These are phyloP conservation scores for Plutomurus gul DNA, from an alignment of 1,140 invertebrate species.

Conservation along the genomic window DNA sequence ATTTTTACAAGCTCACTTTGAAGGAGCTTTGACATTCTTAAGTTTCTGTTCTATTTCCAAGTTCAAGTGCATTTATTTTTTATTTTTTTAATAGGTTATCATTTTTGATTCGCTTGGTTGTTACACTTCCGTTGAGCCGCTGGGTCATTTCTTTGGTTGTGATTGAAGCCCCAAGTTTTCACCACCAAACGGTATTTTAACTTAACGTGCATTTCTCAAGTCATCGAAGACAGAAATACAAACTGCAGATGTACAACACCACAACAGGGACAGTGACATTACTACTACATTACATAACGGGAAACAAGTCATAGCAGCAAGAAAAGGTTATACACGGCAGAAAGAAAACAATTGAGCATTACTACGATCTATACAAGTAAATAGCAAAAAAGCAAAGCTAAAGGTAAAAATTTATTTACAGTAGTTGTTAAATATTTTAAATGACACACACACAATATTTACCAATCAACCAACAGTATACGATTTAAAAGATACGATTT, in stretches of 20 bases:
- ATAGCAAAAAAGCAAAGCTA: not conserved
- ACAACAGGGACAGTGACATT: constrained; percentile 31
- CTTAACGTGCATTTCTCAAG: not conserved
- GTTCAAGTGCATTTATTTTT: no score
- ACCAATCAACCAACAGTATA: constrained; percentile 49
- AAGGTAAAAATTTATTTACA: not conserved
- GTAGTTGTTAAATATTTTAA: constrained; percentile 3
- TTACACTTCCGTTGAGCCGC: not conserved
- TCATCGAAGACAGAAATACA: not conserved
- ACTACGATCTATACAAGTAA: not conserved
- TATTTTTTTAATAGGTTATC: constrained; percentile 16
- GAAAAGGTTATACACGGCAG: not conserved
- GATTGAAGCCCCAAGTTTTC: not conserved
- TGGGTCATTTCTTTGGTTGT: not conserved
- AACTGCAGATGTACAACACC: constrained; percentile 15
- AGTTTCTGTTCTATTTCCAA: constrained; percentile 17
- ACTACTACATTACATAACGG: not conserved
- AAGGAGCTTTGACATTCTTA: constrained; percentile 10
- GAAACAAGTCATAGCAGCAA: not conserved
- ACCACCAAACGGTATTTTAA: not conserved
- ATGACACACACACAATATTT: not conserved
- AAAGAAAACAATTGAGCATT: not conserved
- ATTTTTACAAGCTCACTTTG: not conserved
- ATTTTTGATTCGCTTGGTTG: not conserved
- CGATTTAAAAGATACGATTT: constrained; percentile 52